A percentile compares a stretch with the other conserved stretches of the same genome.
Conservation (phyloP, 2,888 invertebrate species). For the Dendrolimus pini region DNA sequence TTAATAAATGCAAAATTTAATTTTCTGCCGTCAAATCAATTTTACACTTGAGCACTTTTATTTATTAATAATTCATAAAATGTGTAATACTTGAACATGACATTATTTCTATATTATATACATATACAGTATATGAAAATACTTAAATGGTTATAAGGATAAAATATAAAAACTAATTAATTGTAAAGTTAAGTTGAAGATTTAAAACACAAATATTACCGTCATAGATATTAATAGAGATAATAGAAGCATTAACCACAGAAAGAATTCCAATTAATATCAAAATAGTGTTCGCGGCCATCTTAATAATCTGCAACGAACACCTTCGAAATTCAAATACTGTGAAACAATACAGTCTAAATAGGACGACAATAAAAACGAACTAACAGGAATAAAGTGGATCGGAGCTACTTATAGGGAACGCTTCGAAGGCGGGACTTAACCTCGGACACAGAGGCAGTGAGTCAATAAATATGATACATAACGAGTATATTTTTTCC, state of each 20-base stretch:
- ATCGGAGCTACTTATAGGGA: slow-evolving; percentile 5
- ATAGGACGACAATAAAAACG: background rate
- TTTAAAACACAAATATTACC: slow-evolving; percentile 10
- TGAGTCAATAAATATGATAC: slow-evolving; percentile 1
- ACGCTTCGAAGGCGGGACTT: slow-evolving; percentile 1
- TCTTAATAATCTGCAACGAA: slow-evolving; percentile 1
- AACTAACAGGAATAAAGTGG: slow-evolving; percentile 1
- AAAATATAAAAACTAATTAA: no score
- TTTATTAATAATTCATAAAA: no score
- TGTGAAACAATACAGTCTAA: background rate
- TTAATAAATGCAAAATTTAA: no score
- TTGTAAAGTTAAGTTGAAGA: no score
- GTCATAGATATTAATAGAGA: slow-evolving; percentile 8
- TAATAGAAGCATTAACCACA: slow-evolving; percentile 13
- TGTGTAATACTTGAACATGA: no score
- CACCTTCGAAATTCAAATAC: background rate
- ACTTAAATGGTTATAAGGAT: no score
- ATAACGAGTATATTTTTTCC: background rate
- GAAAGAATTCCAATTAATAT: slow-evolving; percentile 9
- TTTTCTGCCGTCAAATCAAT: no score
- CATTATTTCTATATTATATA: no score
- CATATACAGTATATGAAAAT: no score
- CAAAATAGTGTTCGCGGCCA: slow-evolving; percentile 10
- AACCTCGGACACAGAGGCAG: background rate
- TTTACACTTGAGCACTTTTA: no score